These are phyloP conservation scores for Oryzias celebensis DNA, from an alignment of 2,113 vertebrate species.

Conservation along the genomic window DNA sequence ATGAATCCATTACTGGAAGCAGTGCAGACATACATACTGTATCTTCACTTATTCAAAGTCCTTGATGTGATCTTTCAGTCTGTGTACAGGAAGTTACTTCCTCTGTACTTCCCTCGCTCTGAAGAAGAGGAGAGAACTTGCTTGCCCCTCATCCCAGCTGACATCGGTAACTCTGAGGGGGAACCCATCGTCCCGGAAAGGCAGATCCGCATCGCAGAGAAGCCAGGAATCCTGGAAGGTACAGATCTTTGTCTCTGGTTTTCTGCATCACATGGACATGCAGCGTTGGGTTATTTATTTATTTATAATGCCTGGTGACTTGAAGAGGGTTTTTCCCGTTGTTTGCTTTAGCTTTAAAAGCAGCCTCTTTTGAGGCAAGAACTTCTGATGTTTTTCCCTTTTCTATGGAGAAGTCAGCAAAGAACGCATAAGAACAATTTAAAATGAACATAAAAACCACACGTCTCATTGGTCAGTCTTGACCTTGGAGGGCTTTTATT, in stretches of 20 bases:
- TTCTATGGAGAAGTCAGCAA: slow-evolving; percentile 1
- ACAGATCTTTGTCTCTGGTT: not conserved
- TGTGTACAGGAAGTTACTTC: slow-evolving; percentile 87
- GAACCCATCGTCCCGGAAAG: slow-evolving; percentile 94
- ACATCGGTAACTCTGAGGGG: slow-evolving; percentile 95
- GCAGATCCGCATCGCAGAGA: slow-evolving; percentile 94
- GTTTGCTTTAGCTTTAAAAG: not conserved
- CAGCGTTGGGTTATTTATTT: not conserved
- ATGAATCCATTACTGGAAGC: too few relatives aligned
- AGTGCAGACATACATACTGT: too few relatives aligned
- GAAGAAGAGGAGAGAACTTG: slow-evolving; percentile 83
- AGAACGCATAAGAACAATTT: slow-evolving; percentile 4
- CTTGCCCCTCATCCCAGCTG: slow-evolving; percentile 86
- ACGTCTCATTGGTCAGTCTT: not conserved
- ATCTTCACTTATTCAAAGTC: too few relatives aligned
- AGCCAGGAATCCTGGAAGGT: slow-evolving; percentile 89
- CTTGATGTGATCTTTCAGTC: slow-evolving; percentile 65
- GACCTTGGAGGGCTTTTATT: slow-evolving; percentile 1
- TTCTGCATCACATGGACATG: not conserved
- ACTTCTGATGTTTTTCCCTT: not conserved
- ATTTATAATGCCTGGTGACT: too few relatives aligned
- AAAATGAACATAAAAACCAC: too few relatives aligned
- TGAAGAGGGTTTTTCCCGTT: not conserved
- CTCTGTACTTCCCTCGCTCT: slow-evolving; percentile 92
- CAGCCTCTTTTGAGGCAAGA: not conserved